Percentiles rank a stretch among this genome's conserved stretches.
Conservation (phyloP, 2,888 invertebrate species). For the Acronicta psi region DNA sequence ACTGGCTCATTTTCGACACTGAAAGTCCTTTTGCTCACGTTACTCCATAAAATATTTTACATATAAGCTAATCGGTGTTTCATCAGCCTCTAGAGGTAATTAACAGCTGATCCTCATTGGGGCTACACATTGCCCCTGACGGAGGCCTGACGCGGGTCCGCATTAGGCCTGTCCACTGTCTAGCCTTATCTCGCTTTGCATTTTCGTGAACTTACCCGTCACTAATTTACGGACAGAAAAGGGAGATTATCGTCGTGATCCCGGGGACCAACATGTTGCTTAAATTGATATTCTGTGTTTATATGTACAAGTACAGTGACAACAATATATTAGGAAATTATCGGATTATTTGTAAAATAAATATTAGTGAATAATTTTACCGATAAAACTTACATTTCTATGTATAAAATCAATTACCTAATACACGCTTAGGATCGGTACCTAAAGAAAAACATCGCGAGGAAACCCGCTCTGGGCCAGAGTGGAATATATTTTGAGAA, state of each 20-base stretch:
- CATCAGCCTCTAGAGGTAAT: conserved; percentile 35
- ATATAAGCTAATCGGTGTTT: conserved; percentile 12
- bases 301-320: background rate
- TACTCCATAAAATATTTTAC: background rate
- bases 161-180: conserved; percentile 36
- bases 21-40: too few relatives aligned
- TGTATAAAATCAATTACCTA: too few relatives aligned
- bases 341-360: too few relatives aligned
- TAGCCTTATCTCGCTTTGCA: conserved; percentile 44
- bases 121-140: conserved; percentile 45
- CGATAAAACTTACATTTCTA: too few relatives aligned
- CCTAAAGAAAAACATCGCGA: too few relatives aligned
- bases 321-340: too few relatives aligned
- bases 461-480: too few relatives aligned
- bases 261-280: background rate
- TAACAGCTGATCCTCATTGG: conserved; percentile 55
- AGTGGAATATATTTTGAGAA: too few relatives aligned
- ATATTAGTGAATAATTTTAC: too few relatives aligned
- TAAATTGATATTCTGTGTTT: conserved; percentile 27
- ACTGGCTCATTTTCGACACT: too few relatives aligned
- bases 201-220: conserved; percentile 25
- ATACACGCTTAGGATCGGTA: too few relatives aligned
- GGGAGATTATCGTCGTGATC: conserved; percentile 16
- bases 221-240: conserved; percentile 26
- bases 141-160: conserved; percentile 56